Evolutionary conservation across 1,140 invertebrate species (phyloP).

Genomic region (Ladona fulva): DNA sequence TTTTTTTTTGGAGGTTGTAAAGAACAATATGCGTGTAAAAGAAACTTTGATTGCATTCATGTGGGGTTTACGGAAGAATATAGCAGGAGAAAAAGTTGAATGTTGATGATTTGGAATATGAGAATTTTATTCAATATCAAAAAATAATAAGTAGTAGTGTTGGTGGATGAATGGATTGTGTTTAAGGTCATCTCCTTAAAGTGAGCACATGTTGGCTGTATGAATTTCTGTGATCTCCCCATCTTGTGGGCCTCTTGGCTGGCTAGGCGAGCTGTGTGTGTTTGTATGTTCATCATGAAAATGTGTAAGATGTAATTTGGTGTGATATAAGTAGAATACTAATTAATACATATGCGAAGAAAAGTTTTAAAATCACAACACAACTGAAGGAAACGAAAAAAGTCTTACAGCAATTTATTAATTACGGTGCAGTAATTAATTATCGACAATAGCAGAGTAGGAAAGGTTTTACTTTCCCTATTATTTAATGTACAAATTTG

Average conservation of each 20-base stretch:
- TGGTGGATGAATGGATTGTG: not conserved
- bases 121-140: not conserved
- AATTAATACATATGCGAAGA: not conserved
- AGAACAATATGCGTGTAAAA: not conserved
- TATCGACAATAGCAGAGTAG: not conserved
- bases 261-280: not conserved
- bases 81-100: no score
- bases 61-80: no score
- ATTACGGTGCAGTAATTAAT: not conserved
- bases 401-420: not conserved
- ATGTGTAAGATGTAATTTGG: not conserved
- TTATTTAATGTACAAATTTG: not conserved
- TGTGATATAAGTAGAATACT: not conserved
- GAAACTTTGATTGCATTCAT: no score
- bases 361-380: not conserved
- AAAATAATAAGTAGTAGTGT: not conserved
- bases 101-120: no score
- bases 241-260: slow-evolving; percentile 2
- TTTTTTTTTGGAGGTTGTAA: not conserved
- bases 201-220: slow-evolving; percentile 1
- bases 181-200: not conserved
- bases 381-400: not conserved
- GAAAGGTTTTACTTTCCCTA: slow-evolving; percentile 9
- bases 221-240: not conserved
- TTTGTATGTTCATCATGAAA: not conserved